A percentile compares a stretch with the other conserved stretches of the same genome.
Conservation (phyloP, 2,113 vertebrate species). For the Nothocercus nigrocapillus region DNA sequence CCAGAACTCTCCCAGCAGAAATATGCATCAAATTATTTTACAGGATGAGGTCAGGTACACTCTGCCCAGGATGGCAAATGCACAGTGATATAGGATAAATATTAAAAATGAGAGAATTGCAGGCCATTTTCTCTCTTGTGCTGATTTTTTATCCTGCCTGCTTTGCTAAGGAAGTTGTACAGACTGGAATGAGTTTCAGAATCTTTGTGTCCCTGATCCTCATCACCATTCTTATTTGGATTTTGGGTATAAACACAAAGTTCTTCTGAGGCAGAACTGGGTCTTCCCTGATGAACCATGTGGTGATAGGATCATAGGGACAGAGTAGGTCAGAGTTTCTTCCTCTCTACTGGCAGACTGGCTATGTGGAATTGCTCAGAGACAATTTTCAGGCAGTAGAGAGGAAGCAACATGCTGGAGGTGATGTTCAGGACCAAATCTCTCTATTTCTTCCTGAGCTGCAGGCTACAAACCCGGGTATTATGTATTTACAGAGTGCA, state of each 20-base stretch:
- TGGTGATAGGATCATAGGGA: background rate
- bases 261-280: background rate
- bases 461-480: conserved; percentile 16
- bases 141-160: background rate
- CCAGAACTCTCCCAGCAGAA: background rate
- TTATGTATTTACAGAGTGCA: background rate
- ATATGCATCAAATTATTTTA: background rate
- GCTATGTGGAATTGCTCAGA: background rate
- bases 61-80: background rate
- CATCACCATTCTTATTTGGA: background rate
- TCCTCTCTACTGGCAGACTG: background rate
- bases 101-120: background rate
- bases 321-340: background rate
- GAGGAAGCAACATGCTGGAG: background rate
- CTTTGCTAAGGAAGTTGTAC: background rate
- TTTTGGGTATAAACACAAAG: background rate
- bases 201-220: background rate
- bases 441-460: conserved; percentile 2
- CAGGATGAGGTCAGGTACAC: background rate
- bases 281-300: background rate
- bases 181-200: background rate
- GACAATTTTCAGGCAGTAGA: background rate
- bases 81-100: background rate
- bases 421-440: background rate
- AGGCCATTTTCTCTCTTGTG: background rate